Conservation (phyloP, 2,113 vertebrate genomes). For the Nerophis lumbriciformis region DNA sequence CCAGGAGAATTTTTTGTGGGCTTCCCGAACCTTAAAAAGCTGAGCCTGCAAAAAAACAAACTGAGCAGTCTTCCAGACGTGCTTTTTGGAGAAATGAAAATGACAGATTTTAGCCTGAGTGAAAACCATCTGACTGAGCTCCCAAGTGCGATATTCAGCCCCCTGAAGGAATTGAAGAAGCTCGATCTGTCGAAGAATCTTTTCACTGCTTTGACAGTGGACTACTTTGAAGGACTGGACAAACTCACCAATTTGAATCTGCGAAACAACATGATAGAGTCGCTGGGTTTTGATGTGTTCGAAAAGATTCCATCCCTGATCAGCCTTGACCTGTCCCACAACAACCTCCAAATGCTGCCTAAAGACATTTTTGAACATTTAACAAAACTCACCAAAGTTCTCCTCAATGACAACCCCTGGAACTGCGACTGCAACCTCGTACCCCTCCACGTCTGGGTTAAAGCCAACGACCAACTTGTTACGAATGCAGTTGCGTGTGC, state of each 20-base stretch:
- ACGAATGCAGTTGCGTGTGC: slow-evolving; percentile 50
- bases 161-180: slow-evolving; percentile 62
- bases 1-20: slow-evolving; percentile 63
- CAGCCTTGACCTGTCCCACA: slow-evolving; percentile 59
- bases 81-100: slow-evolving; percentile 66
- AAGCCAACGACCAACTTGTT: slow-evolving; percentile 35
- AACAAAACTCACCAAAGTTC: slow-evolving; percentile 56
- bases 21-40: slow-evolving; percentile 60
- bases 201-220: slow-evolving; percentile 54
- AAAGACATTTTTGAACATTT: slow-evolving; percentile 51
- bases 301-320: slow-evolving; percentile 56
- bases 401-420: slow-evolving; percentile 76
- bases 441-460: slow-evolving; percentile 62
- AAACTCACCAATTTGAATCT: slow-evolving; percentile 69
- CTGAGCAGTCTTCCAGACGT: slow-evolving; percentile 58
- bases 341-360: slow-evolving; percentile 60
- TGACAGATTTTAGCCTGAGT: slow-evolving; percentile 65
- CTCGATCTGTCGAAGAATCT: slow-evolving; percentile 71
- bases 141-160: slow-evolving; percentile 60
- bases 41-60: slow-evolving; percentile 66
- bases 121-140: slow-evolving; percentile 66
- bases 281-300: slow-evolving; percentile 54
- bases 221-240: slow-evolving; percentile 65
- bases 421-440: slow-evolving; percentile 78
- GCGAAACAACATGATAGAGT: slow-evolving; percentile 56